Percentiles rank a stretch among this genome's conserved stretches.
These are phyloP conservation scores for Rhamphomyia laevipes DNA, from an alignment of 2,888 invertebrate genomes.

Conservation along the genomic window DNA sequence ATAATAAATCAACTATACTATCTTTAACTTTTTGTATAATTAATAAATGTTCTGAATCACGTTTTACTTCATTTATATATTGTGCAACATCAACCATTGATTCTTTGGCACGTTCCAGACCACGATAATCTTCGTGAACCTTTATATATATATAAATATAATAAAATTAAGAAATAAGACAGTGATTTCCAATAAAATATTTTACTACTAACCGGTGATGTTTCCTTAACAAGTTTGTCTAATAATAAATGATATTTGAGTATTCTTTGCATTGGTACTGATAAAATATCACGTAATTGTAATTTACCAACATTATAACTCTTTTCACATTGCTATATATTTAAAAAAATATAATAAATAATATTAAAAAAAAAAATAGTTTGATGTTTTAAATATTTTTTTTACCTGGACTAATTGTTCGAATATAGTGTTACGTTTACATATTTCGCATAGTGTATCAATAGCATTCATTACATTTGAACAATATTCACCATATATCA, in stretches of 20 bases:
- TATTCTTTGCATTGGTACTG: conserved; percentile 97
- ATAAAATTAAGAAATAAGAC: background rate
- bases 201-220: conserved; percentile 52
- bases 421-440: conserved; percentile 34
- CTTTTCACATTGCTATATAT: conserved; percentile 73
- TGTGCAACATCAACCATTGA: conserved; percentile 95
- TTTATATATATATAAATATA: conserved; percentile 26
- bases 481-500: conserved; percentile 93
- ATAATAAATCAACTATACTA: conserved; percentile 71
- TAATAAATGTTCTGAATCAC: conserved; percentile 87
- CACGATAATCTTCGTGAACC: conserved; percentile 73
- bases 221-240: conserved; percentile 78
- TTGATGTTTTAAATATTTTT: background rate
- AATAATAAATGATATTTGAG: conserved; percentile 92
- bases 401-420: conserved; percentile 34
- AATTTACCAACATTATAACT: conserved; percentile 92
- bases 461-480: conserved; percentile 87
- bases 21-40: conserved; percentile 79
- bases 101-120: conserved; percentile 77
- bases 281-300: conserved; percentile 86
- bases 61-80: conserved; percentile 95
- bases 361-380: background rate
- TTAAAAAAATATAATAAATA: conserved; percentile 7
- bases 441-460: conserved; percentile 51
- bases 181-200: no score